phyloP scores from a whole-genome alignment of 2,888 invertebrate species.

The Zygogramma bicolorata region DNA sequence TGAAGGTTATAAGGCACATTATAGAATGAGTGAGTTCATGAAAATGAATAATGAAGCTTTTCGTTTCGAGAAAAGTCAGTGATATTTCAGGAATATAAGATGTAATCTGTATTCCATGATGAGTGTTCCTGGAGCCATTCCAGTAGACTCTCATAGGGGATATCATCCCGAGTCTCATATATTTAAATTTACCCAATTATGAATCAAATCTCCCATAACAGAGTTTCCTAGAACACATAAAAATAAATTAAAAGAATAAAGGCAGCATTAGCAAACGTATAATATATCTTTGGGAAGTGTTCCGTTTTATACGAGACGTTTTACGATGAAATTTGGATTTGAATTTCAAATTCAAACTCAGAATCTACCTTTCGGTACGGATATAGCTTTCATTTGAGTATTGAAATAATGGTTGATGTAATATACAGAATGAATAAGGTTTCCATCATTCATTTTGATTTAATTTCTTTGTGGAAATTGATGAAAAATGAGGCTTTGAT shows the following conservation, averaged over 20 bases:
- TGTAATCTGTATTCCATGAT: too few species aligned
- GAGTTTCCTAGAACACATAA: not conserved
- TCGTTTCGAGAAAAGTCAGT: too few species aligned
- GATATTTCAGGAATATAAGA: too few species aligned
- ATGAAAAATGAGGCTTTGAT: not conserved
- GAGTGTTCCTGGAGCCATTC: too few species aligned
- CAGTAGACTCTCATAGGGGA: too few species aligned
- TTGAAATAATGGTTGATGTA: constrained; percentile 12
- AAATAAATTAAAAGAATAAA: constrained; percentile 4
- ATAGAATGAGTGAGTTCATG: too few species aligned
- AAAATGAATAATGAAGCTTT: too few species aligned
- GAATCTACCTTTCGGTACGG: constrained; percentile 18
- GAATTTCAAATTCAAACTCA: constrained; percentile 21
- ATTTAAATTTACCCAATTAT: not conserved
- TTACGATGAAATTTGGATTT: constrained; percentile 27
- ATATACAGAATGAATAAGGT: constrained; percentile 6
- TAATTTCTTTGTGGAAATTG: not conserved
- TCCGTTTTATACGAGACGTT: constrained; percentile 21
- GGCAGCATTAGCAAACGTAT: not conserved
- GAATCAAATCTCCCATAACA: not conserved
- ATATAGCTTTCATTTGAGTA: constrained; percentile 1
- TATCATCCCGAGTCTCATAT: too few species aligned
- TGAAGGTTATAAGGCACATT: too few species aligned
- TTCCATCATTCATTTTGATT: not conserved
- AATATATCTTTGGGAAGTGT: not conserved